Percentiles rank a stretch among this genome's conserved stretches.
Conservation (phyloP, 2,113 vertebrate species). For the Heterotis niloticus region DNA sequence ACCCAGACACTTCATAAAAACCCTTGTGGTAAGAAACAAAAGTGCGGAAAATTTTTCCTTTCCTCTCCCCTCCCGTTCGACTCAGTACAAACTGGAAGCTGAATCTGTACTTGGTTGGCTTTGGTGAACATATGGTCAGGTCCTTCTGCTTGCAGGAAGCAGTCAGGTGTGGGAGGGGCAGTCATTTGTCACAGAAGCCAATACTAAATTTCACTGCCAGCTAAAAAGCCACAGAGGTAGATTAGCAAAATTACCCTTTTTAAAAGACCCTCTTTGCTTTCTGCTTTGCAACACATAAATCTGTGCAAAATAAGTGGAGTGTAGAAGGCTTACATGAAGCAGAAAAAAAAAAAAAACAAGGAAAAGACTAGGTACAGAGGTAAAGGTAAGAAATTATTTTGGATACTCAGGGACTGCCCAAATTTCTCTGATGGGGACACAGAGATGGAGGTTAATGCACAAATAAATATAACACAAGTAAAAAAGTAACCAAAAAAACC, state of each 20-base stretch:
- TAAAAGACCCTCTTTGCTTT: constrained; percentile 58
- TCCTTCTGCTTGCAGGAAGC: background rate
- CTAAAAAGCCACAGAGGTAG: constrained; percentile 64
- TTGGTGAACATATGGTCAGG: background rate
- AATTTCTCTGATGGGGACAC: constrained; percentile 33
- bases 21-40: background rate
- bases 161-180: background rate
- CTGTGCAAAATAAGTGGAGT: background rate
- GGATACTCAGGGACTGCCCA: constrained; percentile 36
- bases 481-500: no score
- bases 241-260: constrained; percentile 65
- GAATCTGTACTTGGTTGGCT: background rate
- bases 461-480: no score
- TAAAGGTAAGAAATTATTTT: background rate
- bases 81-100: background rate
- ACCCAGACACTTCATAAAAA: background rate
- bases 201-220: constrained; percentile 62
- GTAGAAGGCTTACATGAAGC: background rate
- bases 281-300: constrained; percentile 16
- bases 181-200: constrained; percentile 57
- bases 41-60: background rate
- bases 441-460: constrained; percentile 26
- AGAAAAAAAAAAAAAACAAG: background rate
- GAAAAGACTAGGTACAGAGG: background rate
- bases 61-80: background rate